phyloP scores from a whole-genome alignment of 2,888 invertebrate species.

The Galerucella pusilla region DNA sequence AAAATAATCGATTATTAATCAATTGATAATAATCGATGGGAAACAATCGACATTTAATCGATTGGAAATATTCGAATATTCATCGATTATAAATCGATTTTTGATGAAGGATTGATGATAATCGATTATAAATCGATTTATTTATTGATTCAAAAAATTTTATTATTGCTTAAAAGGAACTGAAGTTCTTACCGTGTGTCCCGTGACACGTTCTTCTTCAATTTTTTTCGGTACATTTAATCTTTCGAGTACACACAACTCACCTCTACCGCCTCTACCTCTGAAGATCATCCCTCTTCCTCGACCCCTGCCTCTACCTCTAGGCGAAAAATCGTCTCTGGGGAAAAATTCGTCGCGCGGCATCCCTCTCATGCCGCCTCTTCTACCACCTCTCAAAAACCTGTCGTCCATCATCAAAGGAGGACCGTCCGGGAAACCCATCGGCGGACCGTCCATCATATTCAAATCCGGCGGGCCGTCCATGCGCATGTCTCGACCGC shows the following conservation, averaged over 20 bases:
- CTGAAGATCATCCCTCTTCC: constrained; percentile 35
- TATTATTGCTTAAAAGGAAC: too few species aligned
- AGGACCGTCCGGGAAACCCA: constrained; percentile 27
- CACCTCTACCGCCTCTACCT: constrained; percentile 37
- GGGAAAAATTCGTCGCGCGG: constrained; percentile 51
- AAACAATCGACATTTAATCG: too few species aligned
- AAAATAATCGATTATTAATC: too few species aligned
- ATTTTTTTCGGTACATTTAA: background rate
- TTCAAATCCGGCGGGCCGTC: constrained; percentile 35
- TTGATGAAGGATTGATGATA: too few species aligned
- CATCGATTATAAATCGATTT: too few species aligned
- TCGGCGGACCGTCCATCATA: constrained; percentile 40
- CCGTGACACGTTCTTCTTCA: too few species aligned
- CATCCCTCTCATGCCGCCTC: constrained; percentile 42
- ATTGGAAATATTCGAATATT: too few species aligned
- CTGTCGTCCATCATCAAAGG: constrained; percentile 46
- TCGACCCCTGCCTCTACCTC: constrained; percentile 37
- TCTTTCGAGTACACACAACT: background rate
- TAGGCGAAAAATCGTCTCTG: constrained; percentile 53
- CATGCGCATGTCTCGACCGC: constrained; percentile 31
- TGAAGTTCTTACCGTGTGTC: too few species aligned
- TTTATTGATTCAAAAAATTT: too few species aligned
- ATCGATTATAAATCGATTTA: too few species aligned
- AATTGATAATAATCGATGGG: too few species aligned
- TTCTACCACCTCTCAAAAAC: constrained; percentile 54